Base-by-base conservation (phyloP, 2,888 invertebrate genomes). In the Clostera curtula region DNA sequence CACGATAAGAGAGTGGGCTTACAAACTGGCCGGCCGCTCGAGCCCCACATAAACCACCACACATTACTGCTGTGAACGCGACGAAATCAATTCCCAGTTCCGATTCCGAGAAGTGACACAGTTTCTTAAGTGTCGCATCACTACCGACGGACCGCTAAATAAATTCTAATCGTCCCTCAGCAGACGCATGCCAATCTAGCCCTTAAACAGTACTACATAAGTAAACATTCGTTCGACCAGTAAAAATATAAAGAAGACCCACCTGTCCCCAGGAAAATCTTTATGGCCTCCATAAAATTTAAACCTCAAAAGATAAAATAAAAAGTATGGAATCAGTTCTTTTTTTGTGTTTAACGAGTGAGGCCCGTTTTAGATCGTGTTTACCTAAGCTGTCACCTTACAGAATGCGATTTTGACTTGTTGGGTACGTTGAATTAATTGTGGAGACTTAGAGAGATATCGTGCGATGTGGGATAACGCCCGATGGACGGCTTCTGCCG, bases 231-330 rank as follows among this genome's bases (percentile, higher is more conserved):
- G 56, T 59, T 54, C 61, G 63, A 62, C 69, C 64, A 70, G 65
- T 76, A 73, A 68, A 70, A 76, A 70, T 74, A 76, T 79, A 82
- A 80, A 77, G 74, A 74, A 82, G 70, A 80, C 70, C 80, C 83
- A 83, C 83, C 83, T 83, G 83, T 83, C 83, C 68, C 82, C 75
- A 76, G 67, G 79, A 76, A 83, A 79, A 80, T 70, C 75, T 83
- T 83, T 83, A 83, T 83, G 65, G 77, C 76, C 60, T 52, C 72
- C 66, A 82, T 83, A 82, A 83, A 83, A 80, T 79, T 77, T 76
- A 73, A 82, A 75, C 74, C 79, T 77, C 70, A 71, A 75, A 76
- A 65, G 62, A 63, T 74, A 74, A 83, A 82, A 73, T 59, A 71
- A 79, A 53, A 75, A 64, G 66, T 62, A 62, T 58, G 60, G 63